Evolutionary conservation across 2,797 vertebrate species (phyloP).

Genomic region (Sciaenops ocellatus): DNA sequence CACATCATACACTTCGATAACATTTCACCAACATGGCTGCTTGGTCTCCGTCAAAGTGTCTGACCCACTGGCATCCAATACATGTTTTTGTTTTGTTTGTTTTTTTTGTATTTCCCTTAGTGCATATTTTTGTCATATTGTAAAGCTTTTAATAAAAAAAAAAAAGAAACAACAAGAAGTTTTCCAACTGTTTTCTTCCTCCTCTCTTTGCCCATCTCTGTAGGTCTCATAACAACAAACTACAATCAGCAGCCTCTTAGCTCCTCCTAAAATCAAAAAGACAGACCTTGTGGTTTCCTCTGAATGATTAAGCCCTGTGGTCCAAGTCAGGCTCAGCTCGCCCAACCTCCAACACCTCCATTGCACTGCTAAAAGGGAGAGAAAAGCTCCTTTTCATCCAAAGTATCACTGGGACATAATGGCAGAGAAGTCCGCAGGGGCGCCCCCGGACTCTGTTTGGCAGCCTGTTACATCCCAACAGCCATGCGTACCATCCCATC

Average conservation of each 20-base stretch:
- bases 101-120: slow-evolving; percentile 78
- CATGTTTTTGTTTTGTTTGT: slow-evolving; percentile 73
- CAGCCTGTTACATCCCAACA: slow-evolving; percentile 15
- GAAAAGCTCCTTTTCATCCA: slow-evolving; percentile 43
- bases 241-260: slow-evolving; percentile 97
- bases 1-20: slow-evolving; percentile 53
- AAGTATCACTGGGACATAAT: slow-evolving; percentile 41
- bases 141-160: slow-evolving; percentile 86
- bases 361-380: slow-evolving; percentile 37
- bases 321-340: slow-evolving; percentile 57
- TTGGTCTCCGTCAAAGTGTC: slow-evolving; percentile 74
- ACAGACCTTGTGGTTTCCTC: slow-evolving; percentile 51
- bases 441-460: slow-evolving; percentile 9
- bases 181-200: slow-evolving; percentile 89
- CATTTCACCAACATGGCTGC: slow-evolving; percentile 85
- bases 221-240: slow-evolving; percentile 99
- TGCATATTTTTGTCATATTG: slow-evolving; percentile 85
- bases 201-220: slow-evolving; percentile 85
- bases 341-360: slow-evolving; percentile 36
- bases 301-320: slow-evolving; percentile 53
- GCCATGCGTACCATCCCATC: slow-evolving; percentile 25
- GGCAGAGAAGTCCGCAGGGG: slow-evolving; percentile 23
- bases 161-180: slow-evolving; percentile 74
- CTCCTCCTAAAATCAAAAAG: slow-evolving; percentile 78
- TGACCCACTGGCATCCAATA: slow-evolving; percentile 84